Evolutionary conservation across 92 coral and sea anemone species (phyloP), one percentile per base, ranked within the genome.

Genomic region (Bergia sp.): DNA sequence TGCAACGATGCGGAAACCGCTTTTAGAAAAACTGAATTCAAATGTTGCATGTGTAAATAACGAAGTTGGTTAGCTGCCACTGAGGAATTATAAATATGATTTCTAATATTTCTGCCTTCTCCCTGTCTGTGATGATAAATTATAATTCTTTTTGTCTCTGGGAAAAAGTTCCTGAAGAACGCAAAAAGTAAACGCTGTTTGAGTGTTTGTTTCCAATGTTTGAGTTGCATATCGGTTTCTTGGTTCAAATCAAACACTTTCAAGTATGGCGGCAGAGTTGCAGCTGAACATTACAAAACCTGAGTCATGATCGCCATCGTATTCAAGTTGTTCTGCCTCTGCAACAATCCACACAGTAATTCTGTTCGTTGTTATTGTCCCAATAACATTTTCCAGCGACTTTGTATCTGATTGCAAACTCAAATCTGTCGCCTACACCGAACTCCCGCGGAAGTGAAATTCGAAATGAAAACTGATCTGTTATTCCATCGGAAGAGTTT

Each of bases 391-490:
- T 58, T 11, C 95, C 96, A 5, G 93, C 89, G 2, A 91, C 88
- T 82, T 92, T 47, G 82, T 94, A 96, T 12, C 97, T 89, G 58
- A 96, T 86, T 9, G 97, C 97, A 79, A 96, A 93, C 88, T 96
- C 98, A 5, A 96, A 73, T 76, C 66, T 87, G 44, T 91, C 93
- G 9, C 96, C 98, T 49, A 90, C 93, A 29, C 89, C 93, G 16
- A 97, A 82, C 44, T 87, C 88, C 50, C 86, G 93, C n/a, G 96
- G 92, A 66, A 95, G 84, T n/a, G 94, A 93, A 40, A 95, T 93
- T 75, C 98, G 95, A 81, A 95, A 95, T 50, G 91, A 96, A 93
- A 95, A 95, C 76, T 92, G 89, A 85, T 95, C 98, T 21, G 92
- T 89, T 20, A 85, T 76, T 57, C 95, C 96, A 88, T 94, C 96